Evolutionary conservation across 2,888 invertebrate species (phyloP).

Genomic region (Hybos culiciformis): DNA sequence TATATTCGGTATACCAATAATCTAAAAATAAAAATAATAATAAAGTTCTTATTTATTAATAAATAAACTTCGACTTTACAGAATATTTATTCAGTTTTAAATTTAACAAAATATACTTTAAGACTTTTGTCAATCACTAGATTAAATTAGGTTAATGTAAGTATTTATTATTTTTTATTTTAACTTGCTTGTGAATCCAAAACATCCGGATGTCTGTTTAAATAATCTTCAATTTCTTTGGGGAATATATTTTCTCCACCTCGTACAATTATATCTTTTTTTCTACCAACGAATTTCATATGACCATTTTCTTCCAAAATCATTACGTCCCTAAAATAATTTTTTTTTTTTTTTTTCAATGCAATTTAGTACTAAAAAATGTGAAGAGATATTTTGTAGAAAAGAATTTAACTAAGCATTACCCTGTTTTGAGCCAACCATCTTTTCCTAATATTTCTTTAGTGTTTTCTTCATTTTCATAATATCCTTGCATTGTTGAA

Average conservation of each 20-base stretch:
- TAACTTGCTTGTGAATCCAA: constrained; percentile 52
- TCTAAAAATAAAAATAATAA: constrained; percentile 30
- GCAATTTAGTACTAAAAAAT: too few species aligned
- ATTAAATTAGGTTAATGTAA: too few species aligned
- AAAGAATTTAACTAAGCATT: constrained; percentile 11
- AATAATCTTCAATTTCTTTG: constrained; percentile 60
- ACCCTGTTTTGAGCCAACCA: constrained; percentile 67
- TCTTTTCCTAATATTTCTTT: constrained; percentile 46
- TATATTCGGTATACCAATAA: constrained; percentile 54
- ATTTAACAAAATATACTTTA: constrained; percentile 4
- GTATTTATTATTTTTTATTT: too few species aligned
- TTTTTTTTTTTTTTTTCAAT: too few species aligned
- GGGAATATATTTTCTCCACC: constrained; percentile 77
- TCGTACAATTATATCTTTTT: constrained; percentile 64
- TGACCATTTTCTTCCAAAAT: constrained; percentile 51
- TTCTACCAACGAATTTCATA: constrained; percentile 51
- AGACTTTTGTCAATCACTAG: too few species aligned
- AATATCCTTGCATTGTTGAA: constrained; percentile 58
- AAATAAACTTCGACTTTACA: not conserved
- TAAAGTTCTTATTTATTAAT: too few species aligned
- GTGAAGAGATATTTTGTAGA: too few species aligned
- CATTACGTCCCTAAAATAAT: constrained; percentile 37
- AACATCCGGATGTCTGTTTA: constrained; percentile 53
- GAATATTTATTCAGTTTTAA: not conserved
- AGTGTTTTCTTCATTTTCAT: constrained; percentile 57